Evolutionary conservation across 2,797 vertebrate genomes (phyloP), one percentile per base, ranked within the genome.

Genomic region (Myripristis jacobus): DNA sequence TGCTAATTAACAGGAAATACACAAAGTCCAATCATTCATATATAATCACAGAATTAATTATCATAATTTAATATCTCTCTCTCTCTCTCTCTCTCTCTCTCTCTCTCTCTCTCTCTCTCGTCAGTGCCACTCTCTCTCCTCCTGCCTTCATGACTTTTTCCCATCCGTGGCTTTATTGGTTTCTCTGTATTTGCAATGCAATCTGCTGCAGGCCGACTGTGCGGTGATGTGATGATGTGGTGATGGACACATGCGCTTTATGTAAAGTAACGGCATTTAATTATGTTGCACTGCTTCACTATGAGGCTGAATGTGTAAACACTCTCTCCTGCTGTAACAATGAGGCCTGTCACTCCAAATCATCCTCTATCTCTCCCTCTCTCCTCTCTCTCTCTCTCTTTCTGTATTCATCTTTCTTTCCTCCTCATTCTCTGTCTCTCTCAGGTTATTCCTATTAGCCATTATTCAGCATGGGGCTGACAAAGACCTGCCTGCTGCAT

Each of bases 401-500:
- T 43, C 56, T 11, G 31, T 16, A 36, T 58, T n/a, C 9, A 36
- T 56, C 54, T 65, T 72, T 54, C 64, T 66, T 68, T 59, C 29
- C n/a, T 53, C 24, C 61, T 67, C 48, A 53, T 83, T 83, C 74
- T 86, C 50, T 55, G 59, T 81, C 70, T 56, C 64, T 53, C 64
- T 50, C 72, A 78, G 77, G 85, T 87, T 87, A 53, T 81, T 87
- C 71, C 74, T 73, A 80, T 81, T 80, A 73, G 82, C 76, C 74
- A 60, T 86, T 79, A 72, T 84, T 90, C 85, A 84, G 72, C 79
- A 55, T 6, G 27, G 56, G 54, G 58, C 55, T 80, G 80, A 88
- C 82, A 85, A 70, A 82, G 73, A 70, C 71, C 82, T 83, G 86
- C 79, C 89, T 90, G 87, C 82, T 80, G 73, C 34, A 52, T 41